Base-by-base conservation (phyloP, 2,888 invertebrate genomes). In the Cryptus armator region DNA sequence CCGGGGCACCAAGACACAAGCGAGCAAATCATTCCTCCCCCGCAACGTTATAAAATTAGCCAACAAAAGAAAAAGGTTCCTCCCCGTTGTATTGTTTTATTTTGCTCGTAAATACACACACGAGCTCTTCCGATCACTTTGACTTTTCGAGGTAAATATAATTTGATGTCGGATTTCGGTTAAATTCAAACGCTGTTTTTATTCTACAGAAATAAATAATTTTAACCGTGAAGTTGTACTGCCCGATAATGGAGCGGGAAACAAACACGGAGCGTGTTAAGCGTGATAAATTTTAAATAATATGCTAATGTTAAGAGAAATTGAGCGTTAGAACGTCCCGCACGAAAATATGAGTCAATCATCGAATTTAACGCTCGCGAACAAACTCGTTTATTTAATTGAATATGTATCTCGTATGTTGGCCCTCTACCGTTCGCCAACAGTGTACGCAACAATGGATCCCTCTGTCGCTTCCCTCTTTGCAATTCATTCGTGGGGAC, bases 351-450 rank as follows among this genome's bases (percentile, higher is more conserved):
- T 89, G 89, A 89, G 89, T 87, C 88, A 91, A 91, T 91, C 89
- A 90, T 89, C 89, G 89, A 88, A 91, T 90, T 91, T 89, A 89
- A 86, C 84, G 84, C 70, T 37, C 24, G 88, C 87, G 89, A 91
- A 90, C 89, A 89, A 77, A 86, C 85, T 88, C 89, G 90, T 89
- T 91, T 89, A 89, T 90, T 89, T 87, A 90, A 89, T 89, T 88
- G 86, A 79, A 59, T 59, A 29, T 71, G 79, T 43, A 66, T 66
- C 64, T 37, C 71, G 64, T 43, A 59, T 62, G 32, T 77, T 78
- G 44, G 66, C 19, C 67, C 72, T 53, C 62, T 43, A 48, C 44
- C 67, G 51, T 75, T 53, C 19, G 79, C 64, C 53, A 70, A 74
- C 71, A 59, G 62, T 68, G 43, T 43, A 29, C 9, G 16, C 10